phyloP scores from a whole-genome alignment of 2,888 invertebrate genomes.

The Ischnus inquisitorius region DNA sequence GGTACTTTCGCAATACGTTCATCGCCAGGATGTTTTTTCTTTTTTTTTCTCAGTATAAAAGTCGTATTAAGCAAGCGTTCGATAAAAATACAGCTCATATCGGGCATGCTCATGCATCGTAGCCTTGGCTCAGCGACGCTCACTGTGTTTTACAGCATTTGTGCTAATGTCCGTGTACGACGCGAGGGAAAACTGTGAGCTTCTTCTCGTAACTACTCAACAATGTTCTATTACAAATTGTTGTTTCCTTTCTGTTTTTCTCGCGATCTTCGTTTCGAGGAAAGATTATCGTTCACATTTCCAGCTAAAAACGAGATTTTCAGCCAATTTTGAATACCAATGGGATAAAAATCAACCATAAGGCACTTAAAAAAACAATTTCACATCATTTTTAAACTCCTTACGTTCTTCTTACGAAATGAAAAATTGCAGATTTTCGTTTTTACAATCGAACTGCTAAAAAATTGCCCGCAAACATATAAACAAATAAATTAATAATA shows the following conservation, averaged over 20 bases:
- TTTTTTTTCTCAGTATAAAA: constrained; percentile 68
- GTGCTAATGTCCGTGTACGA: constrained; percentile 45
- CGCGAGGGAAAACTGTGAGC: constrained; percentile 27
- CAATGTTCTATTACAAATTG: constrained; percentile 22
- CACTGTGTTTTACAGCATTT: constrained; percentile 31
- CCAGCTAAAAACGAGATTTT: too few species aligned
- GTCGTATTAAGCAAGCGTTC: constrained; percentile 62
- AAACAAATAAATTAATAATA: too few species aligned
- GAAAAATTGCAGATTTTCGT: too few species aligned
- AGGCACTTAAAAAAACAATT: too few species aligned
- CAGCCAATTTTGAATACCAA: too few species aligned
- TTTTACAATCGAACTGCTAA: too few species aligned
- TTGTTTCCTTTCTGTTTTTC: constrained; percentile 27
- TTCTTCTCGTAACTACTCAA: constrained; percentile 34
- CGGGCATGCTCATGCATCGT: constrained; percentile 49
- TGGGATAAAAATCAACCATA: too few species aligned
- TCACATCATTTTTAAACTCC: too few species aligned
- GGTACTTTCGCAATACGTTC: constrained; percentile 46
- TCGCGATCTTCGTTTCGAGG: constrained; percentile 23
- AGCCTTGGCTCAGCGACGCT: constrained; percentile 25
- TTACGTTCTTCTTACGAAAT: too few species aligned
- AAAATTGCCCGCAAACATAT: too few species aligned
- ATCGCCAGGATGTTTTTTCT: constrained; percentile 64
- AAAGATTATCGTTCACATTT: too few species aligned
- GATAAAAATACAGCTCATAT: constrained; percentile 66